Base-by-base conservation (phyloP, 2,888 invertebrate genomes). In the Oscheius sp. region DNA sequence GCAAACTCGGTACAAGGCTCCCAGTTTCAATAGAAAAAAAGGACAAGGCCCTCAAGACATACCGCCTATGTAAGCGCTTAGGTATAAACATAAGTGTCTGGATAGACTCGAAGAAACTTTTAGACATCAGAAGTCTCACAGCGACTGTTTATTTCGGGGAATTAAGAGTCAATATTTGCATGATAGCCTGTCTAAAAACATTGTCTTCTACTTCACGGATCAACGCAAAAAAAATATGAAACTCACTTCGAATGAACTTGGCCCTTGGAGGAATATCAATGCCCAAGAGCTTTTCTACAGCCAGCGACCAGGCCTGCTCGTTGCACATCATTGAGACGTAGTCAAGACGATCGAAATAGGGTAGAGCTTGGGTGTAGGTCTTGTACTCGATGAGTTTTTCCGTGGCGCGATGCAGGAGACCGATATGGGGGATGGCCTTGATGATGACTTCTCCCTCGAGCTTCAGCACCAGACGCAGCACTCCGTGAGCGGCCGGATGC, bases 281-380 rank as follows among this genome's bases (percentile, higher is more conserved):
- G 87, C 97, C 97, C 0, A 99, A 92, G 1, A 99, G 92, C 87
- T 97, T 98, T 90, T 99, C 99, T 0, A 98, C 94, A 0, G 98
- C 98, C 76, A 99, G 89, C 0, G 96, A 95, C 90, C 94, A 99
- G 88, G 95, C 95, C 89, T 99, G 97, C 89, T 99, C 98, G 89
- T 98, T 99, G 90, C 95, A 95, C 98, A 99, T 98, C 97, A 98
- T 98, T 0, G 97, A 97, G 0, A 97, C 96, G 89, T 99, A 99
- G 91, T 99, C 98, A 35, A 88, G 84, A 32, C 88, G 93, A 91
- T 99, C 98, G 89, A 99, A 97, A 91, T 99, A 99, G 0, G 99
- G 99, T 83, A 99, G 90, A 0, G 97, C 98, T 90, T 98, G 98
- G 1, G 94, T 94, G 90, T 96, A 99, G 0, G 98, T 99, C 91